Percentiles rank a stretch among this genome's conserved stretches.
Evolutionary conservation across 2,113 vertebrate species (phyloP).

Genomic region (Rhineura floridana): DNA sequence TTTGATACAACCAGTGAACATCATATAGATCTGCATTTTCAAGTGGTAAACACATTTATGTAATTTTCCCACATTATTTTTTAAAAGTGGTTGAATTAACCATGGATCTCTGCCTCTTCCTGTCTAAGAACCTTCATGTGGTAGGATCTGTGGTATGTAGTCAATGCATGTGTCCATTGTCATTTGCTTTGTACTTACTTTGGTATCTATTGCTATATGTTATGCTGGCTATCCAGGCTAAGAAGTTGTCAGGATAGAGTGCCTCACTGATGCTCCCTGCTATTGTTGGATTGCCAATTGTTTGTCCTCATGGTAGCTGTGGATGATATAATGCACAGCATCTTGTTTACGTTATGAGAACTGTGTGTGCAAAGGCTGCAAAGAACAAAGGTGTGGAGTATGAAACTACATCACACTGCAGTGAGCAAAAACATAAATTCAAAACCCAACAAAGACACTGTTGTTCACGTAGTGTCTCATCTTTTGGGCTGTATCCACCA

Average conservation of each 20-base stretch:
- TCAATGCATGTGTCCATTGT: neutral
- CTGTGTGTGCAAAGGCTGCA: neutral
- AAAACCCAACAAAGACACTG: neutral
- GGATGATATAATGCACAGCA: neutral
- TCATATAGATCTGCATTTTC: neutral
- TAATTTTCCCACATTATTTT: neutral
- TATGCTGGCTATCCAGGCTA: too few species aligned
- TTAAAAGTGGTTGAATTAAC: neutral
- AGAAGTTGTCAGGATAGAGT: neutral
- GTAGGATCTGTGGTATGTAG: neutral
- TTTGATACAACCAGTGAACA: neutral
- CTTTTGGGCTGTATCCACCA: too few species aligned
- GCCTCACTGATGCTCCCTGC: neutral
- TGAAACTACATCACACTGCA: neutral
- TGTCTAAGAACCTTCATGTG: neutral
- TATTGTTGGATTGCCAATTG: neutral
- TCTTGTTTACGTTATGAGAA: neutral
- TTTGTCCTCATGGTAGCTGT: neutral
- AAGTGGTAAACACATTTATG: neutral
- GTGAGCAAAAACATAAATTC: neutral
- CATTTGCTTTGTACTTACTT: neutral
- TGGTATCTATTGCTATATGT: neutral
- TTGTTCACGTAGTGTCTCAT: neutral
- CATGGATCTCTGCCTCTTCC: neutral
- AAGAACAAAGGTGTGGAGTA: neutral